These are phyloP conservation scores for Otus sunia DNA, from an alignment of 2,113 vertebrate genomes.

Conservation along the genomic window DNA sequence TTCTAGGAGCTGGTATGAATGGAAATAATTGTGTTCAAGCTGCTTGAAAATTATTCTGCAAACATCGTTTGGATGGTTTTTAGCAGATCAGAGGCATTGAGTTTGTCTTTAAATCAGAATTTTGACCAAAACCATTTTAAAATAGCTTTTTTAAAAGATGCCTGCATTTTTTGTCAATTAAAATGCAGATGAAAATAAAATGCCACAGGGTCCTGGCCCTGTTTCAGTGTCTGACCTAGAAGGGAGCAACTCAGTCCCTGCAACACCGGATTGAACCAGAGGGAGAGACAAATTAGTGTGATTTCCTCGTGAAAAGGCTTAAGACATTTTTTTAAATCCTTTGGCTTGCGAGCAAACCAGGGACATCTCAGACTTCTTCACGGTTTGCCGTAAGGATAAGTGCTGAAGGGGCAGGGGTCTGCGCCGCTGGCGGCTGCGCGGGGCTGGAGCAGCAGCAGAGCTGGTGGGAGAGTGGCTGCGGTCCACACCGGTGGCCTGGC, in stretches of 20 bases:
- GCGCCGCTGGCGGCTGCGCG: accelerated
- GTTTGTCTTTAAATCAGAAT: not conserved
- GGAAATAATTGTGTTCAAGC: not conserved
- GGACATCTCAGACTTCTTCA: not conserved
- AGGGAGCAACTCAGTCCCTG: not conserved
- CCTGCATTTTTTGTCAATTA: not conserved
- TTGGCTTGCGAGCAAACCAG: accelerated
- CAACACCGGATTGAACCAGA: not conserved
- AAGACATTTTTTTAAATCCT: not conserved
- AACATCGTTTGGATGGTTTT: not conserved
- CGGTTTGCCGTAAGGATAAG: not conserved
- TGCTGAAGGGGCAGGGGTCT: not conserved
- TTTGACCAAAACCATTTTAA: not conserved
- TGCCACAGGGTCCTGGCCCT: not conserved
- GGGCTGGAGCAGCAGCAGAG: not conserved
- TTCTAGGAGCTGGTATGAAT: not conserved
- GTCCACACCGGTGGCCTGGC: not conserved
- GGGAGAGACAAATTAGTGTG: not conserved
- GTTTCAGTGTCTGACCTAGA: not conserved
- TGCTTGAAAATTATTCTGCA: slow-evolving; percentile 2
- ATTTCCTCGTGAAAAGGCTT: not conserved
- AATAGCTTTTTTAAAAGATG: not conserved
- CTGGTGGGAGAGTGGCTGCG: not conserved
- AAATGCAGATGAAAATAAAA: not conserved
- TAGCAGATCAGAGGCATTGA: not conserved